Conservation (phyloP, 2,888 invertebrate species). For the Alsophila aescularia region DNA sequence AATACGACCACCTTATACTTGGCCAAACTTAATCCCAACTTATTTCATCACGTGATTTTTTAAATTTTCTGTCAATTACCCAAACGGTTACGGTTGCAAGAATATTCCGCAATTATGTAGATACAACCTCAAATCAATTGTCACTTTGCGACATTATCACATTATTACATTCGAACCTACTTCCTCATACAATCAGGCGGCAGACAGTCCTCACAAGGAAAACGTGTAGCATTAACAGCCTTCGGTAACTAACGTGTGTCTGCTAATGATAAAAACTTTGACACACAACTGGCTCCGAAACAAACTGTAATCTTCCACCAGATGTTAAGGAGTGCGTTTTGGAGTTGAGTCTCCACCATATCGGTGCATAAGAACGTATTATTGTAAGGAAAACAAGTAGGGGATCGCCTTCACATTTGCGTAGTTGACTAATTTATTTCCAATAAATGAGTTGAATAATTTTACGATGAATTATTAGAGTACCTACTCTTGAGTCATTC, state of each 20-base stretch:
- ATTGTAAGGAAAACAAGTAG: background rate
- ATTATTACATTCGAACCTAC: background rate
- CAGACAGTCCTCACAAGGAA: slow-evolving; percentile 11
- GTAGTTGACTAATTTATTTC: too few species aligned
- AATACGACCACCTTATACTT: too few species aligned
- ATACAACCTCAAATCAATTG: background rate
- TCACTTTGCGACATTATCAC: background rate
- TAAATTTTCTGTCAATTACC: too few species aligned
- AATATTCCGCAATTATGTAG: too few species aligned
- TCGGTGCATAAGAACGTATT: background rate
- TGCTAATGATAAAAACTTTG: slow-evolving; percentile 37
- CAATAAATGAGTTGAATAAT: too few species aligned
- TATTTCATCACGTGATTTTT: too few species aligned
- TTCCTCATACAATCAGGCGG: slow-evolving; percentile 11
- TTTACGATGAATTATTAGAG: too few species aligned
- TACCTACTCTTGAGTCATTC: too few species aligned
- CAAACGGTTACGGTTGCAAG: too few species aligned
- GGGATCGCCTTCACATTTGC: background rate
- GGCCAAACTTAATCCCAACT: too few species aligned
- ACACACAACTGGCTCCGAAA: slow-evolving; percentile 46
- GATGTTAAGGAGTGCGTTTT: slow-evolving; percentile 24
- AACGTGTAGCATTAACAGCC: slow-evolving; percentile 22
- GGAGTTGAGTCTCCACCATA: slow-evolving; percentile 23
- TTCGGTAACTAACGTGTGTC: slow-evolving; percentile 36
- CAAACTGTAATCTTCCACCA: slow-evolving; percentile 46